A percentile compares a stretch with the other conserved stretches of the same genome.
Evolutionary conservation across 2,797 vertebrate genomes (phyloP).

Genomic region (Tamandua tetradactyla): DNA sequence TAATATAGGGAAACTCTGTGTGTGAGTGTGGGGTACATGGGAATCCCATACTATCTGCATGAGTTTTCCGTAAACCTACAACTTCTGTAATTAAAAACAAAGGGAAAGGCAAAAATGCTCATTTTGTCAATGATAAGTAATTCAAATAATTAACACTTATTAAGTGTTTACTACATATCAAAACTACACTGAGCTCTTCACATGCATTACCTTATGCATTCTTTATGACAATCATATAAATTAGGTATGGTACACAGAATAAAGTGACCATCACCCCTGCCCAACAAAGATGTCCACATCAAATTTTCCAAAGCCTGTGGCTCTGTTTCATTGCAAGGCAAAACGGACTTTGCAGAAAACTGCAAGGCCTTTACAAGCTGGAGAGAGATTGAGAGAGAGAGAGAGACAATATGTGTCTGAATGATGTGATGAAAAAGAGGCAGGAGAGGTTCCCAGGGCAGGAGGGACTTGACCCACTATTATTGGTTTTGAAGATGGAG

Average conservation of each 20-base stretch:
- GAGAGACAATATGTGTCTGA: too few species aligned
- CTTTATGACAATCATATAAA: background rate
- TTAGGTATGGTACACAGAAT: background rate
- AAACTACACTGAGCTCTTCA: background rate
- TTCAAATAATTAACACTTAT: background rate
- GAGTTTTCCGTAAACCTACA: too few species aligned
- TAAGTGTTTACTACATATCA: background rate
- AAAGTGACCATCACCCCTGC: background rate
- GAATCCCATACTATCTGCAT: too few species aligned
- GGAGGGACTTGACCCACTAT: background rate
- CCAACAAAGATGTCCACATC: background rate
- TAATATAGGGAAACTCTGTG: too few species aligned
- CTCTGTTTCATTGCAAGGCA: background rate
- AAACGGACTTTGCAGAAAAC: background rate
- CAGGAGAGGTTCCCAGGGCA: conserved; percentile 11
- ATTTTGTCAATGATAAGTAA: background rate
- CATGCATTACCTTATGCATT: background rate
- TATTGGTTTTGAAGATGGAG: background rate
- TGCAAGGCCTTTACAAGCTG: background rate
- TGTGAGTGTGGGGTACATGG: too few species aligned
- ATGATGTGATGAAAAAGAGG: background rate
- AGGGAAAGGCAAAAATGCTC: background rate
- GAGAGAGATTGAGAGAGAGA: background rate
- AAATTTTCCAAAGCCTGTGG: background rate
- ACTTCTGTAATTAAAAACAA: background rate